Base-by-base conservation (phyloP, 2,113 vertebrate species). In the Pseudorhombus dupliciocellatus region DNA sequence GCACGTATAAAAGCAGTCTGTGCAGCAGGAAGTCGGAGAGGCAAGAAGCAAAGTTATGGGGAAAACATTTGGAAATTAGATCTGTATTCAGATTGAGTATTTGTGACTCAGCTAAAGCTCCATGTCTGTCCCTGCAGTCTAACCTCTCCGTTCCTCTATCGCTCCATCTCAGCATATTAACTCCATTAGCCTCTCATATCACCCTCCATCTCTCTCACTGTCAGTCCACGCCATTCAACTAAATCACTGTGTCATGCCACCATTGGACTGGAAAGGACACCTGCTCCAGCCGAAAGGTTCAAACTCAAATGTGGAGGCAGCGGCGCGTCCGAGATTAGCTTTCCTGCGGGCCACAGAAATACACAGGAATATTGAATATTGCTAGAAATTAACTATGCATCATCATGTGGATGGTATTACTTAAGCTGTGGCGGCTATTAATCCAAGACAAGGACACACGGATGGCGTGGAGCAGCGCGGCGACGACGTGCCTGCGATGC, bases 111-210 rank as follows among this genome's bases (percentile, higher is more conserved):
- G 71, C 60, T 37, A 26, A 21, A 22, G 69, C 48, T 70, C 44
- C 44, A 70, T 67, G 40, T 76, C 48, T 64, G 56, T 82, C 60
- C 48, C 34, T 65, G 42, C 53, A 66, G 51, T 56, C 74, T 44
- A 28, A 52, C 67, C 59, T 59, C 66, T 68, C 62, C 68, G 76
- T 75, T 34, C 46, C 51, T 77, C 54, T 79, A 72, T 90, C 81
- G 75, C 84, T 86, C 80, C 62, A 80, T 91, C 70, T 75, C 66
- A 65, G 62, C 65, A 73, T 88, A 79, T 91, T 87, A 89, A 83
- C 81, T 83, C 75, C 64, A 83, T 87, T 88, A 84, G 68, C 86
- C 86, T 84, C 83, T 82, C 65, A 58, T 75, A 85, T 84, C 77
- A 61, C 72, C 75, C 52, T 73, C 75, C 82, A 74, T 87, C 82